phyloP scores from a whole-genome alignment of 2,888 invertebrate species.

The Melolontha melolontha region DNA sequence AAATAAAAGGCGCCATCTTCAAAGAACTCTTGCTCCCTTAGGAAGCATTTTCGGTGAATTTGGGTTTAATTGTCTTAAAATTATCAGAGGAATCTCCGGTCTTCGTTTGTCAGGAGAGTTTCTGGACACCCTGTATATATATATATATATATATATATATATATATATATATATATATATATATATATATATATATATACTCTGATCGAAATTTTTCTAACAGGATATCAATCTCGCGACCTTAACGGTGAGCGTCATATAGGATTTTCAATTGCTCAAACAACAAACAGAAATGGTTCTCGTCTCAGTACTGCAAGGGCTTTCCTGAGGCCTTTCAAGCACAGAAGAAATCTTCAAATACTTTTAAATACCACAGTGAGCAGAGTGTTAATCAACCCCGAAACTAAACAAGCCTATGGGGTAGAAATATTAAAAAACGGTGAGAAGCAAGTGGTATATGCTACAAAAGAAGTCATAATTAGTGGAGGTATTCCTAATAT shows the following conservation, averaged over 20 bases:
- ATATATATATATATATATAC: no score
- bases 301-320: slow-evolving; percentile 85
- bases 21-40: no score
- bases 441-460: slow-evolving; percentile 71
- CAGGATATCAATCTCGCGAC: slow-evolving; percentile 81
- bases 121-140: no score
- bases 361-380: slow-evolving; percentile 86
- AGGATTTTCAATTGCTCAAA: slow-evolving; percentile 90
- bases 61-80: no score
- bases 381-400: slow-evolving; percentile 80
- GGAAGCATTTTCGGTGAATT: no score
- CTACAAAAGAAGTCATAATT: slow-evolving; percentile 77
- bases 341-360: slow-evolving; percentile 83
- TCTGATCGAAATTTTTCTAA: slow-evolving; percentile 10
- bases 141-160: no score
- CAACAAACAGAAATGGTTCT: slow-evolving; percentile 87
- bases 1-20: no score
- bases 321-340: slow-evolving; percentile 82
- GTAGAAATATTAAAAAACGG: slow-evolving; percentile 77
- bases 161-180: no score
- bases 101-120: no score
- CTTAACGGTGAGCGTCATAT: slow-evolving; percentile 84
- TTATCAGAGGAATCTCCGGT: no score
- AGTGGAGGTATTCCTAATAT: slow-evolving; percentile 64
- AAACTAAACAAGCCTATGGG: slow-evolving; percentile 80